A percentile compares a stretch with the other conserved stretches of the same genome.
Evolutionary conservation across 2,888 invertebrate genomes (phyloP).

Genomic region (Melolontha melolontha): DNA sequence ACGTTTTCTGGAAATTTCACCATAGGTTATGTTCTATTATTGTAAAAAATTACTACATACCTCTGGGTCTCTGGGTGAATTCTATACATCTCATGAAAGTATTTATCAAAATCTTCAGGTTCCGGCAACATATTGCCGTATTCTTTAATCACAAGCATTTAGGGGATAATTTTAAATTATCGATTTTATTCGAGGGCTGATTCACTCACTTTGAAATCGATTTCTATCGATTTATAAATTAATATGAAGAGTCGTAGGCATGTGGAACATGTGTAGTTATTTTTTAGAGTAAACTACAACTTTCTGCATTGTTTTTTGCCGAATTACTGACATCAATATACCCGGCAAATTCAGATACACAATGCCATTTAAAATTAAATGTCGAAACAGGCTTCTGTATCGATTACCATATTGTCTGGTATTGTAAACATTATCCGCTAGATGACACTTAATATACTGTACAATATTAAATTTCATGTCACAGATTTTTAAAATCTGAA

Average conservation of each 20-base stretch:
- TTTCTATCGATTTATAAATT: constrained; percentile 36
- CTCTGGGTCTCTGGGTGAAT: constrained; percentile 61
- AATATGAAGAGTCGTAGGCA: not conserved
- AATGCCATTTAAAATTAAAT: constrained; percentile 36
- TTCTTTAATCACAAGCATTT: constrained; percentile 41
- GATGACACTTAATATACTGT: constrained; percentile 9
- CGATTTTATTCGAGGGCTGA: constrained; percentile 46
- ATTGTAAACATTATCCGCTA: constrained; percentile 12
- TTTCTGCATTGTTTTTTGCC: constrained; percentile 25
- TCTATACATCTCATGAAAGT: constrained; percentile 63
- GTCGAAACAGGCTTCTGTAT: constrained; percentile 36
- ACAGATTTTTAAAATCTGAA: too few relatives aligned
- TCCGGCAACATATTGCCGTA: constrained; percentile 62
- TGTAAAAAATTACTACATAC: constrained; percentile 53
- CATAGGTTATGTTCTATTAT: constrained; percentile 39
- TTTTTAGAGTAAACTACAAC: constrained; percentile 26
- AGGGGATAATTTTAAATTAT: constrained; percentile 39
- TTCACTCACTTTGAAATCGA: constrained; percentile 44
- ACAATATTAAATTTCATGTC: too few relatives aligned
- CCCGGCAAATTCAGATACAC: constrained; percentile 30
- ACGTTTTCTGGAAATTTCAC: constrained; percentile 57
- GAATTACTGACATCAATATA: constrained; percentile 25
- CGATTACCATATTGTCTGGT: constrained; percentile 11
- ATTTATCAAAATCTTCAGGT: constrained; percentile 61
- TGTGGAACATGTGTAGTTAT: not conserved